Base-by-base conservation (phyloP, 1,140 invertebrate species). In the Chironomus tepperi region DNA sequence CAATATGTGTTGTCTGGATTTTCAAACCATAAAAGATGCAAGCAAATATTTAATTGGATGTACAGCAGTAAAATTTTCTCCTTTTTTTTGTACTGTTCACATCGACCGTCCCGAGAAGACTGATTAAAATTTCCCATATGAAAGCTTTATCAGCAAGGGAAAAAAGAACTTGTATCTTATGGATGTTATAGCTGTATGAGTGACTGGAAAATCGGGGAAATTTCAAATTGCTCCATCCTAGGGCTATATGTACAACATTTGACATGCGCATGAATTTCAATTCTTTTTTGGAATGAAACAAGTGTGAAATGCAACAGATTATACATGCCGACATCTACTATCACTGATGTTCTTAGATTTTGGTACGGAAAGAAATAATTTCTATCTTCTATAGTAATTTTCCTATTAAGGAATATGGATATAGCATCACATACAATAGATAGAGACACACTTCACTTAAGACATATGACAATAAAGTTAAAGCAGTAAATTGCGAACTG, bases 291-390 rank as follows among this genome's bases (percentile, higher is more conserved):
- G 24, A 34, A 34, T 19, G 65, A 18, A 18, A 70, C 9, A 19
- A 70, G 18, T 18, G 19, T 70, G 65, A 70, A 70, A 70, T 70
- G 65, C 65, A 70, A 70, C 65, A 70, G 65, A 9, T 70, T 70
- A 15, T 57, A 57, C 15, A 57, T 57, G 47, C 47, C 47, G 47
- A 57, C n/a, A n/a, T n/a, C 47, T 57, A n/a, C 10, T 57, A n/a
- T 47, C 24, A 5, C 24, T 47, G 43, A 10, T 57, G 47, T n/a
- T 15, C n/a, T 12, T n/a, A 57, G 9, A 47, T 47, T 57, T n/a
- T n/a, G n/a, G n/a, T 5, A 57, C 12, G 9, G n/a, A 57, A n/a
- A n/a, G 47, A 57, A 12, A n/a, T n/a, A 57, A 57, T 15, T 12
- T 57, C 15, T 1, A 10, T 47, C n/a, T n/a, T 5, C 47, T 15